phyloP scores from a whole-genome alignment of 2,888 invertebrate species.

The Steromphala cineraria region DNA sequence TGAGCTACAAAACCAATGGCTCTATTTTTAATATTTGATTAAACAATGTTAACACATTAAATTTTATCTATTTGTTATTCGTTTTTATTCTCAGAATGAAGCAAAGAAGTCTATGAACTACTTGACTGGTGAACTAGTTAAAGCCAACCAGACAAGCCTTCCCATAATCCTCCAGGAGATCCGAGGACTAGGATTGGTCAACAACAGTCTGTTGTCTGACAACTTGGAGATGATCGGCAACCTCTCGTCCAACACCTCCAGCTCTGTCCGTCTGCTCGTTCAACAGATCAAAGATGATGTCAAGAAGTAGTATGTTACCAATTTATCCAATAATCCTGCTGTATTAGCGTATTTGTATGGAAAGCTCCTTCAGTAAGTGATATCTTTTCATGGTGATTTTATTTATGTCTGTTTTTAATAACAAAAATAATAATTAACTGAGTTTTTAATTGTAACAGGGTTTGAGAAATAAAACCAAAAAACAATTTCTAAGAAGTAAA shows the following conservation, averaged over 20 bases:
- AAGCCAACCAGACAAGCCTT: slow-evolving; percentile 84
- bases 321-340: too few species aligned
- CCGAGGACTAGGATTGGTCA: slow-evolving; percentile 86
- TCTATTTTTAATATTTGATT: too few species aligned
- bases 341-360: too few species aligned
- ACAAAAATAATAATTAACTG: too few species aligned
- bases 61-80: neutral
- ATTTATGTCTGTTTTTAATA: too few species aligned
- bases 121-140: slow-evolving; percentile 84
- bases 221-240: slow-evolving; percentile 85
- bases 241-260: slow-evolving; percentile 75
- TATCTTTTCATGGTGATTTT: too few species aligned
- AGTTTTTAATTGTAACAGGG: too few species aligned
- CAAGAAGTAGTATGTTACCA: slow-evolving; percentile 61
- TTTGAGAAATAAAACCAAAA: too few species aligned
- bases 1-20: too few species aligned
- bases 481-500: too few species aligned
- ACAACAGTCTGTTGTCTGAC: slow-evolving; percentile 87
- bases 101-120: slow-evolving; percentile 89
- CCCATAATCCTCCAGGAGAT: slow-evolving; percentile 87
- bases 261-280: slow-evolving; percentile 73
- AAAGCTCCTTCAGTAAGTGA: too few species aligned
- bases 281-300: slow-evolving; percentile 75
- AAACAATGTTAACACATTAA: neutral
- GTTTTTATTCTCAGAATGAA: slow-evolving; percentile 79